Evolutionary conservation across 2,888 invertebrate genomes (phyloP).

Genomic region (Mythimna ferrago): DNA sequence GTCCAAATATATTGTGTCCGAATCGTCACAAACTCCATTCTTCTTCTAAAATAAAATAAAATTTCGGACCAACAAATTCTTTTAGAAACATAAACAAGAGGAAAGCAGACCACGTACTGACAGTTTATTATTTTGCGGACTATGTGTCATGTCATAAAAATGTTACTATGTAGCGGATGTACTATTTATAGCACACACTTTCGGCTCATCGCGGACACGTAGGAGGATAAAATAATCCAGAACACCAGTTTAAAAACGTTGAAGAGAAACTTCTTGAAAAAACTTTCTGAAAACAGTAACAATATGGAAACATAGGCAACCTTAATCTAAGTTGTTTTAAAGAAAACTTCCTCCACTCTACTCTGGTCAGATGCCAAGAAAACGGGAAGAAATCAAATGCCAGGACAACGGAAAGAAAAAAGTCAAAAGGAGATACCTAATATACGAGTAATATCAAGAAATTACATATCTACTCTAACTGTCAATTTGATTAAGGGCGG

Average conservation of each 20-base stretch:
- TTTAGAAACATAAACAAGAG: constrained; percentile 67
- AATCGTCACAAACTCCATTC: constrained; percentile 33
- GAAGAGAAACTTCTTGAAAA: neutral
- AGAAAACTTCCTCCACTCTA: neutral
- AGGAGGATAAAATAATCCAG: constrained; percentile 9
- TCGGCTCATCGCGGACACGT: constrained; percentile 27
- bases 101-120: constrained; percentile 56
- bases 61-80: constrained; percentile 65
- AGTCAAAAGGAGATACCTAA: no score
- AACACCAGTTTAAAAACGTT: neutral
- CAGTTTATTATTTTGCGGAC: constrained; percentile 68
- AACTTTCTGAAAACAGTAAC: neutral
- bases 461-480: no score
- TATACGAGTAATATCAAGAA: no score
- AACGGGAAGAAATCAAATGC: neutral
- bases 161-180: constrained; percentile 27
- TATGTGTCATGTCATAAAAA: constrained; percentile 55
- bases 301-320: neutral
- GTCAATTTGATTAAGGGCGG: no score
- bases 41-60: constrained; percentile 66
- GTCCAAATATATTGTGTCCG: no score
- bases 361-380: neutral
- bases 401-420: neutral
- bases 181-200: constrained; percentile 37
- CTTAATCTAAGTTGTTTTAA: neutral